Base-by-base conservation (phyloP, 1,140 invertebrate genomes). In the Pseudomyrmex cubaensis region DNA sequence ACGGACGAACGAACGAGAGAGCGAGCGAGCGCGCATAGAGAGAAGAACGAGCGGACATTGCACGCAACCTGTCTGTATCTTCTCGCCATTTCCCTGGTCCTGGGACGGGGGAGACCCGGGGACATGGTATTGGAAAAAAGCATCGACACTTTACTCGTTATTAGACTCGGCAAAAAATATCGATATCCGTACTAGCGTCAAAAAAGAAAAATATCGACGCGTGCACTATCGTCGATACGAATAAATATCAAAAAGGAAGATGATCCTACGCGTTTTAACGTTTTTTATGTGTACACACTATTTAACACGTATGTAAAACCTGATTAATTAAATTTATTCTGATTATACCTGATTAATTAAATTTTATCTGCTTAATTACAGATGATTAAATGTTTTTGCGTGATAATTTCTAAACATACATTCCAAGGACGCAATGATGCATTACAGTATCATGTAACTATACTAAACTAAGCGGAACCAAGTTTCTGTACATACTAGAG, bases 71-170 rank as follows among this genome's bases (percentile, higher is more conserved):
- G 73, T 84, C 59, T 64, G 74, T 86, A 77, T 83, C 86, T 74
- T 84, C 85, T 76, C 76, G 76, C 56, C 62, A 13, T 70, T 73
- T 44, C 22, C 76, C 12, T 25, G 70, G 46, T 69, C 70, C 67
- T 66, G 78, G 70, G 62, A 46, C 52, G 62, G 50, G 50, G 44
- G 74, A 61, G 70, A 64, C 59, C 48, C 52, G 59, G 64, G 52
- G 76, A 70, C 75, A 69, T 50, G 75, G 17, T 77, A 77, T 77
- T 52, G 66, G 76, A 59, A 70, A 70, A 72, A 80, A 59, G 54
- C 66, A 80, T 80, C 76, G 76, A 70, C 76, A 80, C 76, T 80
- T 80, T 67, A 72, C 76, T 80, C 76, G 76, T 80, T 80, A 80
- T 70, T 80, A 70, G 20, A 72, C 54, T 48, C 66, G 76, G 10